A percentile compares a stretch with the other conserved stretches of the same genome.
Evolutionary conservation across 1,140 invertebrate species (phyloP).

Genomic region (Lithobius niger): DNA sequence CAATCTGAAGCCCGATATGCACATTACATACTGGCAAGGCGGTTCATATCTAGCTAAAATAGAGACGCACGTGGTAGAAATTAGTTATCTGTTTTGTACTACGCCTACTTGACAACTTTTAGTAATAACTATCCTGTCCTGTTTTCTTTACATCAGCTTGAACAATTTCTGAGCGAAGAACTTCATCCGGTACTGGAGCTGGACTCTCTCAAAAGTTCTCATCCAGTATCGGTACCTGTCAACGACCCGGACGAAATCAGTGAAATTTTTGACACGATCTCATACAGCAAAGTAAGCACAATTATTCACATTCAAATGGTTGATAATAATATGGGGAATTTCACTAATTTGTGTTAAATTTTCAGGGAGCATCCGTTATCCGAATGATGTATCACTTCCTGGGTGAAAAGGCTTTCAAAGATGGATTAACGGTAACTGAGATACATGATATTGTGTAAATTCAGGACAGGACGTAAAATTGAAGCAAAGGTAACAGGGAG

Average conservation of each 20-base stretch:
- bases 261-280: constrained; percentile 75
- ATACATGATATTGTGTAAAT: too few relatives aligned
- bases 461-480: too few relatives aligned
- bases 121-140: background rate
- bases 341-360: too few relatives aligned
- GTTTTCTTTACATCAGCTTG: constrained; percentile 33
- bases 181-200: constrained; percentile 55
- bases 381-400: constrained; percentile 91
- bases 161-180: constrained; percentile 56
- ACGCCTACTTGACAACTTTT: too few relatives aligned
- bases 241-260: constrained; percentile 68
- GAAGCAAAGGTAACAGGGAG: too few relatives aligned
- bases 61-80: too few relatives aligned
- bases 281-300: constrained; percentile 63
- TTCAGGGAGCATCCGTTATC: constrained; percentile 63
- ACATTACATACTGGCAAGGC: too few relatives aligned
- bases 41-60: too few relatives aligned
- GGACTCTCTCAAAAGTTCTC: constrained; percentile 61
- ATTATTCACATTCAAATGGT: too few relatives aligned
- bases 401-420: constrained; percentile 65
- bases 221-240: constrained; percentile 67
- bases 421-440: constrained; percentile 50
- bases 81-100: too few relatives aligned
- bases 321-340: background rate
- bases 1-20: too few relatives aligned